Conservation (phyloP, 1,140 invertebrate genomes). For the Melipona quadrifasciata region DNA sequence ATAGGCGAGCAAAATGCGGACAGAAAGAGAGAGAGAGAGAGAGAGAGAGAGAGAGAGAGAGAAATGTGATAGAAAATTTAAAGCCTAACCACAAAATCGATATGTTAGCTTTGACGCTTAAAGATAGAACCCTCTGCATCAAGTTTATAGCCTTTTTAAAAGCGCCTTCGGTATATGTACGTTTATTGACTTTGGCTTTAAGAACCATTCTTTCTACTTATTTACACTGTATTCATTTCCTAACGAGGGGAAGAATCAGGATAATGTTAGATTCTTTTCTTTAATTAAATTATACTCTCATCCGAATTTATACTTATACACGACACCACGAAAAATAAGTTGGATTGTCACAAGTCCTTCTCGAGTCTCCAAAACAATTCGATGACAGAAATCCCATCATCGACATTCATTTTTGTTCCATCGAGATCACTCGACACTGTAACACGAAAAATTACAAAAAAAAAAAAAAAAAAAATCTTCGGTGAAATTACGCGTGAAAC, state of each 20-base stretch:
- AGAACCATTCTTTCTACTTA: conserved; percentile 14
- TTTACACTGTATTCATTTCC: neutral
- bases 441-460: too few species aligned
- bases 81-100: conserved; percentile 10
- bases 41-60: neutral
- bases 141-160: conserved; percentile 22
- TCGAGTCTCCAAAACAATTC: too few species aligned
- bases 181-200: conserved; percentile 4
- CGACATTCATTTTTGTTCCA: too few species aligned
- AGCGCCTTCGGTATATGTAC: conserved; percentile 15
- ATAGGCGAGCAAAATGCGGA: neutral
- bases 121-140: conserved; percentile 21
- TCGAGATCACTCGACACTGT: too few species aligned
- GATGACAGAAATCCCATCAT: too few species aligned
- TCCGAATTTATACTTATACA: too few species aligned
- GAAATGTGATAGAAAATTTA: conserved; percentile 3
- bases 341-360: too few species aligned
- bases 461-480: too few species aligned
- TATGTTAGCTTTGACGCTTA: conserved; percentile 38
- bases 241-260: neutral
- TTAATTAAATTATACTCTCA: too few species aligned
- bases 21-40: too few species aligned
- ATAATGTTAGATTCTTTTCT: neutral
- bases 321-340: too few species aligned
- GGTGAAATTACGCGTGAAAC: too few species aligned